phyloP scores from a whole-genome alignment of 2,797 vertebrate species.

The Phyllotis vaccarum region DNA sequence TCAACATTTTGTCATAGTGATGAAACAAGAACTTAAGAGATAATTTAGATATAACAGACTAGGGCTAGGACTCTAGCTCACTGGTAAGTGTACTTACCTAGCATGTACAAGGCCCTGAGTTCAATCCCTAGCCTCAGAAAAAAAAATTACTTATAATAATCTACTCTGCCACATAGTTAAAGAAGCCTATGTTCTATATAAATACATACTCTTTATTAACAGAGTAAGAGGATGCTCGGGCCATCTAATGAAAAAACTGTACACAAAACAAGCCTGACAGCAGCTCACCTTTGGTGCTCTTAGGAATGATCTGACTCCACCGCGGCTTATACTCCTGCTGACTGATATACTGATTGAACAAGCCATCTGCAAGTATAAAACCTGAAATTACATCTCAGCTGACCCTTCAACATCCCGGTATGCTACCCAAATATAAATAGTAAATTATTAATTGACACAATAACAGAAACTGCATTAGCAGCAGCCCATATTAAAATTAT shows the following conservation, averaged over 20 bases:
- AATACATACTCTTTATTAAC: not conserved
- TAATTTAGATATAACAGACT: constrained; percentile 21
- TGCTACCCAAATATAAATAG: constrained; percentile 72
- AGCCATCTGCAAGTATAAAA: constrained; percentile 91
- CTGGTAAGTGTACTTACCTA: not conserved
- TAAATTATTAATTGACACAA: constrained; percentile 65
- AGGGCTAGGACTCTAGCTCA: not conserved
- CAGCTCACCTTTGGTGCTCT: constrained; percentile 96
- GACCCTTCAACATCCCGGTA: constrained; percentile 30
- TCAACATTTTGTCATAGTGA: not conserved
- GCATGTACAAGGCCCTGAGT: not conserved
- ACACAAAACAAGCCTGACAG: constrained; percentile 22
- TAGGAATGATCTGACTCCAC: constrained; percentile 99
- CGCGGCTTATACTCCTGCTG: constrained; percentile 99
- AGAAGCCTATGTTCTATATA: not conserved
- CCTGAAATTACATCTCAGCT: constrained; percentile 59
- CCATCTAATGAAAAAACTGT: not conserved
- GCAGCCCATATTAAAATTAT: constrained; percentile 73
- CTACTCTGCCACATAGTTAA: not conserved
- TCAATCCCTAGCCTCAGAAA: not conserved
- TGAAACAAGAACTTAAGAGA: constrained; percentile 56
- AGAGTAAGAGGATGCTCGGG: not conserved
- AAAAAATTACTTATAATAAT: not conserved
- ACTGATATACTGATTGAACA: constrained; percentile 99
- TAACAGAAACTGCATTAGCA: constrained; percentile 70